Conservation (phyloP, 2,113 vertebrate genomes). For the Pterocles burchelli region DNA sequence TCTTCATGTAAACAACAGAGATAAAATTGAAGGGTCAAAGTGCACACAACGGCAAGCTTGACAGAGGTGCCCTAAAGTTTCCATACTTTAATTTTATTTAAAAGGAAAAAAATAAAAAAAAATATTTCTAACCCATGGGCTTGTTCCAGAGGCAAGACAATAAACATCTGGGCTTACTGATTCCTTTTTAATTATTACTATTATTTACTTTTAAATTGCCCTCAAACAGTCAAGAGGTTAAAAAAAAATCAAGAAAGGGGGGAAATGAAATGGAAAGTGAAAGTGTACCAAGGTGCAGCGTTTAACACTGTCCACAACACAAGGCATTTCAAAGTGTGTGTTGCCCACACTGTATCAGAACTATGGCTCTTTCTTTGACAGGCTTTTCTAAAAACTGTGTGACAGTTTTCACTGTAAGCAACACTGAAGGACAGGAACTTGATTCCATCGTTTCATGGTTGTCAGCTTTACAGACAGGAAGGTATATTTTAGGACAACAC, state of each 20-base stretch:
- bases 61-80: not conserved
- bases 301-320: not conserved
- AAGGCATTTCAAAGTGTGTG: not conserved
- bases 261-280: constrained; percentile 17
- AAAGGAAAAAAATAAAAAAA: not conserved
- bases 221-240: not conserved
- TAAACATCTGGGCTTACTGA: constrained; percentile 46
- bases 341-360: constrained; percentile 15
- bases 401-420: constrained; percentile 68
- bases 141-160: constrained; percentile 39
- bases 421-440: constrained; percentile 68
- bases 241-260: not conserved
- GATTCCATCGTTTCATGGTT: constrained; percentile 75
- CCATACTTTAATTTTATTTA: not conserved
- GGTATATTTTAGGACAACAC: constrained; percentile 78
- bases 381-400: constrained; percentile 48
- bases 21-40: not conserved
- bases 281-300: not conserved
- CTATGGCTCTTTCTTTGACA: constrained; percentile 7
- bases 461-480: constrained; percentile 72
- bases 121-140: not conserved
- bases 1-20: not conserved
- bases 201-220: not conserved
- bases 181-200: not conserved
- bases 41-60: not conserved